Evolutionary conservation across 2,113 vertebrate genomes (phyloP).

Genomic region (Cygnus buccinator): DNA sequence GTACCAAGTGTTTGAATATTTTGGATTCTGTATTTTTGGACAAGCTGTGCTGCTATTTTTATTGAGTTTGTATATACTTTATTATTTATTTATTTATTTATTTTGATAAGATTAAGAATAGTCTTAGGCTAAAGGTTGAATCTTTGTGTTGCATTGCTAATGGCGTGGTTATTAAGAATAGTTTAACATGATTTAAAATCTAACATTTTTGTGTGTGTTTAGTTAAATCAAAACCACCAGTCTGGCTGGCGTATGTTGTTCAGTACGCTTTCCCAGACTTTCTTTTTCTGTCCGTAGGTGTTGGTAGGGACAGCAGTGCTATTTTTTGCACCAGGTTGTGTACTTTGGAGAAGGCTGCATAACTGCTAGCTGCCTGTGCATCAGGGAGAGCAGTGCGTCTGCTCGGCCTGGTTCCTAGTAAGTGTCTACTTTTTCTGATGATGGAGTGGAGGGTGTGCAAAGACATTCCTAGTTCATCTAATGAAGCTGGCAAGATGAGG

Average conservation of each 20-base stretch:
- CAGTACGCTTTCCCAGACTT: not conserved
- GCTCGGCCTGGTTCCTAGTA: not conserved
- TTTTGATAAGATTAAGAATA: not conserved
- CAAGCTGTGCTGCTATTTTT: not conserved
- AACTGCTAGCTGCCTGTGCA: not conserved
- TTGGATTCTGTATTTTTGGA: not conserved
- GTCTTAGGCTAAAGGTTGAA: not conserved
- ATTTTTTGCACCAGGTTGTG: not conserved
- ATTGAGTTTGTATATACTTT: not conserved
- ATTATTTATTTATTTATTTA: not conserved
- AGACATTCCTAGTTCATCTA: not conserved
- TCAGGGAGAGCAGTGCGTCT: not conserved
- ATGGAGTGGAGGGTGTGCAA: not conserved
- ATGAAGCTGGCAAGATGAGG: not conserved
- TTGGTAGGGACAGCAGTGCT: rapidly evolving
- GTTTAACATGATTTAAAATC: not conserved
- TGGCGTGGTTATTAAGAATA: not conserved
- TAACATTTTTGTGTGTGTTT: not conserved
- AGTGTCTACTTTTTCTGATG: too few species aligned
- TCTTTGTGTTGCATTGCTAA: not conserved
- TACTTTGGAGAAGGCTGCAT: not conserved
- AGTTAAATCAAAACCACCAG: not conserved
- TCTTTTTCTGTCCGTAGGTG: not conserved
- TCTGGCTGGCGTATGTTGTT: not conserved
- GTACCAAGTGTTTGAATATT: not conserved